A percentile compares a stretch with the other conserved stretches of the same genome.
phyloP scores from a whole-genome alignment of 92 coral and sea anemone species.

The Zoanthus sansibaricus region DNA sequence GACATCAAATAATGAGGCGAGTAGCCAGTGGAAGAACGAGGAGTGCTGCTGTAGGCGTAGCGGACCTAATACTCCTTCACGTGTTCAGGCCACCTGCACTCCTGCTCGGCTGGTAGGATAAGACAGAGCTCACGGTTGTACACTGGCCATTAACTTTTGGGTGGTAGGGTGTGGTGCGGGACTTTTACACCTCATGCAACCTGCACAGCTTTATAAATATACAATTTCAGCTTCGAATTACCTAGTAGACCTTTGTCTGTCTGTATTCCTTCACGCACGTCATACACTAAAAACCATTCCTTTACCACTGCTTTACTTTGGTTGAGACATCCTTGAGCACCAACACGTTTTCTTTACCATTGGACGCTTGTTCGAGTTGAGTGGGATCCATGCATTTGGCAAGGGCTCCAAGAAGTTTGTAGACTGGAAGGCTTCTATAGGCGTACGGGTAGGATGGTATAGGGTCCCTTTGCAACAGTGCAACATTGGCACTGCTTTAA shows the following conservation, averaged over 20 bases:
- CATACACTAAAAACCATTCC: neutral
- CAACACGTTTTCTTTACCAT: neutral
- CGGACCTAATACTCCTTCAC: neutral
- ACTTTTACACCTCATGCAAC: neutral
- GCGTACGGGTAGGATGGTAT: slow-evolving; percentile 43
- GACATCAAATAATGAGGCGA: neutral
- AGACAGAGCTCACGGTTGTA: neutral
- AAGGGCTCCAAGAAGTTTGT: neutral
- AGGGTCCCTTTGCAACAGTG: slow-evolving; percentile 66
- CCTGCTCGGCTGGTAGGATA: neutral
- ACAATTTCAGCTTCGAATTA: neutral
- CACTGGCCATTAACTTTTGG: neutral
- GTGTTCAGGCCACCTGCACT: neutral
- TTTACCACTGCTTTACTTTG: neutral
- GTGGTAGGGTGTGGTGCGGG: neutral
- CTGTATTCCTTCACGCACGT: neutral
- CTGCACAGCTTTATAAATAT: neutral
- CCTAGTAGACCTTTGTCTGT: neutral
- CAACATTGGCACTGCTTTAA: slow-evolving; percentile 63
- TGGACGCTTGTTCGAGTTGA: neutral
- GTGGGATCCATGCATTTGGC: neutral
- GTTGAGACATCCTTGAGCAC: neutral
- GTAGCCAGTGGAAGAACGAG: neutral
- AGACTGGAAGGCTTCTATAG: slow-evolving; percentile 5
- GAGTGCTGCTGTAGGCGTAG: neutral